Evolutionary conservation across 2,888 invertebrate species (phyloP).

Genomic region (Fabriciana adippe): DNA sequence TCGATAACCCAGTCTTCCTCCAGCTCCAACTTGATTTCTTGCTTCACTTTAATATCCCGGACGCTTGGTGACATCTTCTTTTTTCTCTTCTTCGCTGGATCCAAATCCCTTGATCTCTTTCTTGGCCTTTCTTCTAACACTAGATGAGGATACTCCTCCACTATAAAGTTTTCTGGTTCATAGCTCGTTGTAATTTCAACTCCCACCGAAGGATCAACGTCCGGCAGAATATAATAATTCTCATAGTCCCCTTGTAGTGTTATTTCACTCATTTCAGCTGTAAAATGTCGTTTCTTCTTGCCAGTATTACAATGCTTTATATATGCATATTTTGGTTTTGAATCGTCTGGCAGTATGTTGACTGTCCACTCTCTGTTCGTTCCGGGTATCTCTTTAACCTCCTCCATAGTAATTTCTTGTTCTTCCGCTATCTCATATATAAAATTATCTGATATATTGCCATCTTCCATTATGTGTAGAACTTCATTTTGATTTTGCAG

Average conservation of each 20-base stretch:
- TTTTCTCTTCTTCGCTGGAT: constrained; percentile 45
- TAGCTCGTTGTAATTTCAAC: constrained; percentile 74
- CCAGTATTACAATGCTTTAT: constrained; percentile 71
- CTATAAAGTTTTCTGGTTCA: constrained; percentile 71
- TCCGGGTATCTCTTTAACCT: constrained; percentile 66
- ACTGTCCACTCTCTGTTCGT: constrained; percentile 69
- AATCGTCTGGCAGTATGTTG: constrained; percentile 66
- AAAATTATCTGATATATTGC: constrained; percentile 65
- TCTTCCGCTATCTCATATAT: constrained; percentile 78
- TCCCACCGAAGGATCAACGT: constrained; percentile 71
- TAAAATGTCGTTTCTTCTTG: constrained; percentile 73
- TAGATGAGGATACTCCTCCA: constrained; percentile 68
- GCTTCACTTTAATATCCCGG: constrained; percentile 49
- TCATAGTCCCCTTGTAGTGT: constrained; percentile 70
- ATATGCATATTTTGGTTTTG: constrained; percentile 70
- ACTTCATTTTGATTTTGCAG: constrained; percentile 50
- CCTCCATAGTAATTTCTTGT: constrained; percentile 75
- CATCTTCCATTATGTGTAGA: constrained; percentile 64
- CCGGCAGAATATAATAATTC: constrained; percentile 75
- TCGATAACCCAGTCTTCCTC: constrained; percentile 70
- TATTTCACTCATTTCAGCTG: constrained; percentile 70
- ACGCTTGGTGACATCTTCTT: constrained; percentile 52
- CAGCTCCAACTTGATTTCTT: constrained; percentile 50
- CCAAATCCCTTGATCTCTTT: constrained; percentile 53
- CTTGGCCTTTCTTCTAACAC: constrained; percentile 66